phyloP scores from a whole-genome alignment of 1,140 invertebrate species.

The Nasonia giraulti region DNA sequence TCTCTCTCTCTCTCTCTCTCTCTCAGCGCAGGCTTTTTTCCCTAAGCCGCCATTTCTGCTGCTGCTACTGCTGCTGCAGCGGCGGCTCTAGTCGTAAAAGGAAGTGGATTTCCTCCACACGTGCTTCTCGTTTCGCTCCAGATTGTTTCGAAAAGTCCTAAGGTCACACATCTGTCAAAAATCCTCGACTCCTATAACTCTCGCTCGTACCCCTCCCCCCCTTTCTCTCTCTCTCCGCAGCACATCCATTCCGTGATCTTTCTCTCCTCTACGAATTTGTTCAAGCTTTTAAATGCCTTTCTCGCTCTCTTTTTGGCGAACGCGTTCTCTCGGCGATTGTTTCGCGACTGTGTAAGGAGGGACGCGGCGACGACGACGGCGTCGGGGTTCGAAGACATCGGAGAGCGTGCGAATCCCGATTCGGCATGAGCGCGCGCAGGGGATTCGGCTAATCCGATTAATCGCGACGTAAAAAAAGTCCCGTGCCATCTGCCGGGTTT shows the following conservation, averaged over 20 bases:
- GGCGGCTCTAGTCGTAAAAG: constrained; percentile 62
- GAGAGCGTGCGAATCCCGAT: constrained; percentile 40
- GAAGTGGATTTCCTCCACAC: constrained; percentile 72
- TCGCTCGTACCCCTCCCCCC: constrained; percentile 5
- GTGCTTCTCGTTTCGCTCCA: constrained; percentile 66
- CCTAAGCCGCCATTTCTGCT: background rate
- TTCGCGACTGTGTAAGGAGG: background rate
- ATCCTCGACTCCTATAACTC: constrained; percentile 48
- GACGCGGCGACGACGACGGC: background rate
- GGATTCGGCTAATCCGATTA: constrained; percentile 66
- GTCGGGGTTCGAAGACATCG: background rate
- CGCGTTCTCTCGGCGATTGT: too few relatives aligned
- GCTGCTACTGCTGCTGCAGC: too few relatives aligned
- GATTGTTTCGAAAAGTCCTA: constrained; percentile 54
- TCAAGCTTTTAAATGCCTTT: too few relatives aligned
- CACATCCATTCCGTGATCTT: background rate
- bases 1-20: background rate
- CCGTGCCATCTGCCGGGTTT: constrained; percentile 61
- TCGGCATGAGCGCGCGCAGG: constrained; percentile 27
- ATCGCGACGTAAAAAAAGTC: constrained; percentile 60
- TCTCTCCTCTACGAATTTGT: background rate
- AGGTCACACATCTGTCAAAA: constrained; percentile 65
- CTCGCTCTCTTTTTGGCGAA: too few relatives aligned
- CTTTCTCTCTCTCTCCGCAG: background rate
- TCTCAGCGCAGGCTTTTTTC: background rate